Percentiles rank a stretch among this genome's conserved stretches.
These are phyloP conservation scores for Atherix ibis DNA, from an alignment of 2,888 invertebrate genomes.

Conservation along the genomic window DNA sequence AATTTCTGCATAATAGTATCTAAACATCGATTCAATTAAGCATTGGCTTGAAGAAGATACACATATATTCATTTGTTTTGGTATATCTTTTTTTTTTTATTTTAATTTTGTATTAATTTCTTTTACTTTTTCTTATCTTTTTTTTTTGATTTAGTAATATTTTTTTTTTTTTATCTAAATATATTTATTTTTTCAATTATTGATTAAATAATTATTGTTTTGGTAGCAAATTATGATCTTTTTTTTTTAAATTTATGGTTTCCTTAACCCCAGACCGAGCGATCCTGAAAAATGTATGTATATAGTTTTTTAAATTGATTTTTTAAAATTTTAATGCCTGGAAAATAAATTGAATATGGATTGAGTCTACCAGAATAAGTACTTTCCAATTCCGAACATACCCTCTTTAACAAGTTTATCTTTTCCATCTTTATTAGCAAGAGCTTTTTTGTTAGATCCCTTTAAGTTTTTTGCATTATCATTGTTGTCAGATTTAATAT, in stretches of 20 bases:
- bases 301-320: constrained; percentile 34
- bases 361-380: constrained; percentile 60
- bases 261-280: constrained; percentile 11
- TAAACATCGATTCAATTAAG: too few relatives aligned
- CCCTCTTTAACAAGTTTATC: constrained; percentile 42
- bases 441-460: constrained; percentile 32
- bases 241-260: constrained; percentile 4
- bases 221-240: too few relatives aligned
- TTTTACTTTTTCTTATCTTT: neutral
- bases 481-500: constrained; percentile 3
- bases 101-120: neutral
- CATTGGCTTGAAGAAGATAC: too few relatives aligned
- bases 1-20: too few relatives aligned
- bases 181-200: too few relatives aligned
- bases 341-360: constrained; percentile 22
- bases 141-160: neutral
- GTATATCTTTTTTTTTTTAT: neutral
- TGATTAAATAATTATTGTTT: too few relatives aligned
- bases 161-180: neutral
- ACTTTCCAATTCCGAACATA: constrained; percentile 73
- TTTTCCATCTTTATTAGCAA: constrained; percentile 33
- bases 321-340: constrained; percentile 33
- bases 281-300: constrained; percentile 34
- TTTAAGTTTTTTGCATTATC: constrained; percentile 16
- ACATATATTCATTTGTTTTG: too few relatives aligned